These are phyloP conservation scores for Heteromyza rotundicornis DNA, from an alignment of 2,888 invertebrate genomes.

Conservation along the genomic window DNA sequence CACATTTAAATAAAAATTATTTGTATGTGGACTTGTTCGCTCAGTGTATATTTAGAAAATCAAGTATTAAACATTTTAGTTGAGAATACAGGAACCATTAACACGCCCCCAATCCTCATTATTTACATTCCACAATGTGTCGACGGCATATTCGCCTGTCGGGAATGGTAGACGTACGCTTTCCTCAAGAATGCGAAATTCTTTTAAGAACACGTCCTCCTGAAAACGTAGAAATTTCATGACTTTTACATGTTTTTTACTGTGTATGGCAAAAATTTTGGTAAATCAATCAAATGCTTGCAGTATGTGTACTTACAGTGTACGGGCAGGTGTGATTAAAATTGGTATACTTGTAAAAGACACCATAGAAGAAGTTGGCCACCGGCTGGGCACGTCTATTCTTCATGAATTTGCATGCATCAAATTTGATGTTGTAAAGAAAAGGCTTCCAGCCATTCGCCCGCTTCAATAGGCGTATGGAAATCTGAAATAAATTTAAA, in stretches of 20 bases:
- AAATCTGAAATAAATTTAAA: not conserved
- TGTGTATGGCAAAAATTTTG: not conserved
- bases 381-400: slow-evolving; percentile 1
- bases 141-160: not conserved
- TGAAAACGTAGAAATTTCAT: not conserved
- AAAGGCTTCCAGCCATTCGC: slow-evolving; percentile 25
- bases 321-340: slow-evolving; percentile 22
- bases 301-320: slow-evolving; percentile 12
- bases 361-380: slow-evolving; percentile 12
- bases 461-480: not conserved
- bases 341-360: slow-evolving; percentile 11
- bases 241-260: not conserved
- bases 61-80: not conserved
- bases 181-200: not conserved
- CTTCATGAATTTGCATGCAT: slow-evolving; percentile 13
- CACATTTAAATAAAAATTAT: no score
- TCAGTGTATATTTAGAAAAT: no score
- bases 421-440: slow-evolving; percentile 15
- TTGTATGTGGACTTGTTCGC: no score
- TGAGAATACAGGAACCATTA: not conserved
- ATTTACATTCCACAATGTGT: not conserved
- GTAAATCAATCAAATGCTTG: not conserved
- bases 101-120: not conserved
- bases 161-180: slow-evolving; percentile 7
- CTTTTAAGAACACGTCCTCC: not conserved